These are phyloP conservation scores for Drosophila ananassae DNA, from an alignment of 1,140 invertebrate genomes.

Conservation along the genomic window DNA sequence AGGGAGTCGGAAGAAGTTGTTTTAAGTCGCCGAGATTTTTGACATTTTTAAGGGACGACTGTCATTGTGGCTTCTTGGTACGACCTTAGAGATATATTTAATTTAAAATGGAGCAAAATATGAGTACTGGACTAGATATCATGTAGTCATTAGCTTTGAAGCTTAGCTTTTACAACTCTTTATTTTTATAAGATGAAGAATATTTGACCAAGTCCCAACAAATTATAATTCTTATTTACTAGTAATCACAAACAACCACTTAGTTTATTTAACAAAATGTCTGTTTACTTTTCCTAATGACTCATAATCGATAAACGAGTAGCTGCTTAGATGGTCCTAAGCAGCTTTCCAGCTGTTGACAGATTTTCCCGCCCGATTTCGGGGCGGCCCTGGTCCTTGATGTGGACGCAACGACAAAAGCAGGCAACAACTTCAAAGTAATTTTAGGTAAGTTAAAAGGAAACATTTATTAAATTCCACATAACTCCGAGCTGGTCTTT, in stretches of 20 bases:
- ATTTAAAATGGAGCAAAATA: too few relatives aligned
- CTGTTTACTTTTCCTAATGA: conserved; percentile 37
- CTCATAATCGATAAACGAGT: conserved; percentile 31
- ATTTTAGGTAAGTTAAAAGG: conserved; percentile 50
- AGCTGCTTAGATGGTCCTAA: conserved; percentile 6
- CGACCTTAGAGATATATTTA: too few relatives aligned
- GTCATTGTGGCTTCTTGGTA: too few relatives aligned
- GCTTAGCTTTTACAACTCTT: too few relatives aligned
- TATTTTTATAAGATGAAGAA: too few relatives aligned
- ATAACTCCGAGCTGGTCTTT: conserved; percentile 37
- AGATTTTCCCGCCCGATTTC: conserved; percentile 26
- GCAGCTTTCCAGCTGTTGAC: conserved; percentile 24
- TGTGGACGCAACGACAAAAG: conserved; percentile 1
- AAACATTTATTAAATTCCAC: conserved; percentile 75
- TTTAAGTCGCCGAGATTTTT: background rate
- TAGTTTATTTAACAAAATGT: background rate
- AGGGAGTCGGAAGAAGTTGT: background rate
- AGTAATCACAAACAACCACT: background rate
- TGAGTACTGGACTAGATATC: too few relatives aligned
- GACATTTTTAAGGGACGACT: background rate
- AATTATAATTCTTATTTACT: background rate
- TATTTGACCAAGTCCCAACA: too few relatives aligned
- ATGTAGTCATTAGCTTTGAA: too few relatives aligned
- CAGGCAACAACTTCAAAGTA: conserved; percentile 63
- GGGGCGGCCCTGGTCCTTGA: conserved; percentile 5